Base-by-base conservation (phyloP, 1,140 invertebrate species). In the Dendroctonus valens region DNA sequence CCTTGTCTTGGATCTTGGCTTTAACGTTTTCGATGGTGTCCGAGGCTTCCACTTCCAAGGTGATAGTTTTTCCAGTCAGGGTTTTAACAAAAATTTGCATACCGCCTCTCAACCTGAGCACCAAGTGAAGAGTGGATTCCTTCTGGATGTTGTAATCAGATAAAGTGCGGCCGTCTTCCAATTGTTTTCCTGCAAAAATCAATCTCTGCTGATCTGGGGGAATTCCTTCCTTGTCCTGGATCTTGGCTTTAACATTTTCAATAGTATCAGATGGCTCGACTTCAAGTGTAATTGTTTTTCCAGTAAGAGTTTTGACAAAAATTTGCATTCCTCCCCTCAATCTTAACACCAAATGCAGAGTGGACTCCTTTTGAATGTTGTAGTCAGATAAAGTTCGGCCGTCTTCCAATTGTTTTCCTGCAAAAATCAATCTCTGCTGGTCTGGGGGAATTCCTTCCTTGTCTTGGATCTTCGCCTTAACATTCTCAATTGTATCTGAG, bases 281-380 rank as follows among this genome's bases (percentile, higher is more conserved):
- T 83, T 96, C 94, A 72, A 96, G 87, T 70, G 93, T 95, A 81
- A 96, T 96, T 81, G 93, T 96, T 82, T 96, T 97, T 66, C 93
- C 94, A 74, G 93, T 95, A 40, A 96, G 84, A 76, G 93, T 96
- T 81, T 96, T 96, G 7, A 96, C 93, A 80, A 96, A 96, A 75
- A 96, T 96, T 85, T 96, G 93, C 93, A 96, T 96, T 78, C 96
- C 97, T 84, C 96, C 97, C 74, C 93, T 85, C 41, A 99, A 85
- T 69, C 94, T 85, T 12, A 97, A 80, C 59, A 97, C 94, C 72
- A 99, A 83, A 80, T 99, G 94, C 50, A 97, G 84, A 0, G 94
- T 94, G 3, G 91, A 93, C 80, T 94, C 91, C 75, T 96, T 96
- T 79, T 97, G 92, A 75, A 98, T 96, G 77, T 96, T 95, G 79